Evolutionary conservation across 2,888 invertebrate genomes (phyloP).

Genomic region (Netelia virgata): DNA sequence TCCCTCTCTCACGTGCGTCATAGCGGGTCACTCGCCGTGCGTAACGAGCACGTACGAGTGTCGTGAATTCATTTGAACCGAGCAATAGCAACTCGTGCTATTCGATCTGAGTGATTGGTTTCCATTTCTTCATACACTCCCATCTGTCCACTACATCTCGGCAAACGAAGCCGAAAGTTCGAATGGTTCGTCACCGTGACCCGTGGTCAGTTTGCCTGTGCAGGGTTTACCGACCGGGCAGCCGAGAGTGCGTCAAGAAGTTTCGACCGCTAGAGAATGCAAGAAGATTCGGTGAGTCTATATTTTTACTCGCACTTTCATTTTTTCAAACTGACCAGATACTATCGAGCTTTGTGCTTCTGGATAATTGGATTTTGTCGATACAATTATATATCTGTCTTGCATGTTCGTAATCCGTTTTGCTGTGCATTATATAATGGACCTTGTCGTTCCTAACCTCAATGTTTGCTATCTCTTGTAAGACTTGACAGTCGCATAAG

Average conservation of each 20-base stretch:
- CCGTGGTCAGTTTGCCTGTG: slow-evolving; percentile 44
- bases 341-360: not conserved
- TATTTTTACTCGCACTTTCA: not conserved
- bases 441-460: slow-evolving; percentile 54
- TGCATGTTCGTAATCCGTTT: slow-evolving; percentile 48
- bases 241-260: slow-evolving; percentile 43
- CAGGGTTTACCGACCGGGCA: slow-evolving; percentile 61
- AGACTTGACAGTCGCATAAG: not conserved
- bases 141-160: too few relatives aligned
- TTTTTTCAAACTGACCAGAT: not conserved
- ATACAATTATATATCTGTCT: slow-evolving; percentile 66
- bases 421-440: slow-evolving; percentile 49
- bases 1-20: not conserved
- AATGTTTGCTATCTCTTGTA: slow-evolving; percentile 18
- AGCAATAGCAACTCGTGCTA: not conserved
- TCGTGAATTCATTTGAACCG: not conserved
- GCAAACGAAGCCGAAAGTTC: not conserved
- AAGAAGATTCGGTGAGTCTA: slow-evolving; percentile 76
- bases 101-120: not conserved
- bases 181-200: slow-evolving; percentile 49
- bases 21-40: not conserved
- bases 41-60: not conserved
- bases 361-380: slow-evolving; percentile 68
- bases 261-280: slow-evolving; percentile 75
- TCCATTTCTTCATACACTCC: too few relatives aligned